Evolutionary conservation across 1,140 invertebrate genomes (phyloP), one percentile per base, ranked within the genome.

Genomic region (Scaptomyza hsui): DNA sequence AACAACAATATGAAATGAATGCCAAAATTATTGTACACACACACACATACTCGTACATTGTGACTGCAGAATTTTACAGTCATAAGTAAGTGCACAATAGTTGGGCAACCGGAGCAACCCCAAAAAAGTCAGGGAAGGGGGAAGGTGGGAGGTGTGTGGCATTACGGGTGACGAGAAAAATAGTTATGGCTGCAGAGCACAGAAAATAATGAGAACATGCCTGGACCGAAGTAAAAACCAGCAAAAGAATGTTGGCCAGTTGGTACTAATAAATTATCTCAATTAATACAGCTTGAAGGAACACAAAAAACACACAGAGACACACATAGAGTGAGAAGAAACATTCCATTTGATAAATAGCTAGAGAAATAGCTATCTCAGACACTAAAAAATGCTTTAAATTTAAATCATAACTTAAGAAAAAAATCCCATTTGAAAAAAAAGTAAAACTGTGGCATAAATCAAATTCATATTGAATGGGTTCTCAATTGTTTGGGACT

Each of bases 1-100:
- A 64, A 65, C 51, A 65, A 71, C 69, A 51, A 60, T 67, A 67
- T 72, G 63, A 72, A 67, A 67, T 72, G 53, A 67, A 72, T 72
- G 69, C 69, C 48, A 67, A 72, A 67, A 72, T 65, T 72, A 65
- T 53, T 72, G 53, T 45, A 47, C 29, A 42, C 0, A 16, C 15
- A 29, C 57, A 29, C 24, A 45, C 42, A 42, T 0, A 16, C 32
- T 49, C 45, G 57, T 44, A 45, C 51, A 53, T 60, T 37, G 61
- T 9, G 49, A 41, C 18, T 24, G 4, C 10, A 29, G 7, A 39
- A 47, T 39, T 65, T 72, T 65, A 59, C 52, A 52, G 53, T 51
- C 61, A 44, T 65, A 72, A 72, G 65, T 72, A 59, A 72, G 62
- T 72, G 47, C 13, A 64, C 57, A 67, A 67, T 41, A 60, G 59